These are phyloP conservation scores for Stichodactyla helianthus DNA, from an alignment of 64 coral and sea anemone species.

Conservation along the genomic window DNA sequence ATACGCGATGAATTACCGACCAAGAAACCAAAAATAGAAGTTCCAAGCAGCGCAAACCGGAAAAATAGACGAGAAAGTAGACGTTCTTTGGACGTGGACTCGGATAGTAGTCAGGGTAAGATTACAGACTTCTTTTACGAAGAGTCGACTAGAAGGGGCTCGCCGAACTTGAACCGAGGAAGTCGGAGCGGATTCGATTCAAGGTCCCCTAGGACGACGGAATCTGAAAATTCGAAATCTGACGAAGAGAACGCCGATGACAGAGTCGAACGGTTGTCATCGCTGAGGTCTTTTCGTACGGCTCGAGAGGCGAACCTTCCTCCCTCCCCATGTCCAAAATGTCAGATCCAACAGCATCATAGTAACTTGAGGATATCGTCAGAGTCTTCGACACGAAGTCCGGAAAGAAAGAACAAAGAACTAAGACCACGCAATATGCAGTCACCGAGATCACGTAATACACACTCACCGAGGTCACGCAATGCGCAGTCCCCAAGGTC, in stretches of 20 bases:
- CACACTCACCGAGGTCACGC: background rate
- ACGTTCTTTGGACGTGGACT: background rate
- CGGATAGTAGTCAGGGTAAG: background rate
- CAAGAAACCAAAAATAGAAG: slow-evolving; percentile 7
- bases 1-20: background rate
- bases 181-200: background rate
- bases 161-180: background rate
- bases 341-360: slow-evolving; percentile 48
- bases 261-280: slow-evolving; percentile 12
- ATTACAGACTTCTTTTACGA: slow-evolving; percentile 28
- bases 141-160: background rate
- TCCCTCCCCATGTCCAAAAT: slow-evolving; percentile 36
- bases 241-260: slow-evolving; percentile 12
- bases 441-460: slow-evolving; percentile 30
- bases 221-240: slow-evolving; percentile 21
- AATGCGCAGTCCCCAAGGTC: slow-evolving; percentile 36
- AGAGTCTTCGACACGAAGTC: background rate
- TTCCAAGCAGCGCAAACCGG: background rate
- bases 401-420: slow-evolving; percentile 44
- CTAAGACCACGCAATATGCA: slow-evolving; percentile 40
- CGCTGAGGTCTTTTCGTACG: slow-evolving; percentile 27
- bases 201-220: background rate
- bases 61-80: background rate
- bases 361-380: background rate
- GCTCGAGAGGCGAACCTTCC: background rate